phyloP scores from a whole-genome alignment of 2,113 vertebrate species.

The Asarcornis scutulata region DNA sequence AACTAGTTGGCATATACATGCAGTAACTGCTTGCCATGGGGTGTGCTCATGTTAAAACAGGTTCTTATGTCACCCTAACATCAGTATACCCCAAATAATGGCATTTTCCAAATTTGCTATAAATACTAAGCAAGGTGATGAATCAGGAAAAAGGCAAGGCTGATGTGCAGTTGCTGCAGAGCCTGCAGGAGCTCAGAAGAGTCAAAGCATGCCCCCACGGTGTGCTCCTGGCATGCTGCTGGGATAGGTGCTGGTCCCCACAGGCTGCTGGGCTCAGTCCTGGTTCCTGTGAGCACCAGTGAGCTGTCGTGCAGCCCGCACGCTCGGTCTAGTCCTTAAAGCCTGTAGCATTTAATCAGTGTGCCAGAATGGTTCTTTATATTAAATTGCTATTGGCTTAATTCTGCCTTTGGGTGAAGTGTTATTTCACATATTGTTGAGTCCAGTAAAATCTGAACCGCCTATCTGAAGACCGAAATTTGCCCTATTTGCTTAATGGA shows the following conservation, averaged over 20 bases:
- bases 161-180: neutral
- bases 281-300: neutral
- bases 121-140: neutral
- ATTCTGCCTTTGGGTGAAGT: neutral
- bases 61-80: neutral
- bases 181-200: neutral
- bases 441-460: neutral
- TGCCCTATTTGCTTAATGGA: neutral
- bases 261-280: neutral
- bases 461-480: neutral
- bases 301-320: neutral
- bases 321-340: neutral
- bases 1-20: neutral
- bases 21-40: neutral
- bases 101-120: neutral
- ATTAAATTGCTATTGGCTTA: neutral
- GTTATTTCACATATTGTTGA: slow-evolving; percentile 6
- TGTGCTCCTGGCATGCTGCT: neutral
- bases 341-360: neutral
- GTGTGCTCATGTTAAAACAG: neutral
- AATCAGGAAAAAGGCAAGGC: neutral
- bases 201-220: fast-evolving
- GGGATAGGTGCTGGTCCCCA: neutral
- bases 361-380: neutral
- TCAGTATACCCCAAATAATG: neutral